Conservation (phyloP, 1,140 invertebrate genomes). For the Charaxes varanes region DNA sequence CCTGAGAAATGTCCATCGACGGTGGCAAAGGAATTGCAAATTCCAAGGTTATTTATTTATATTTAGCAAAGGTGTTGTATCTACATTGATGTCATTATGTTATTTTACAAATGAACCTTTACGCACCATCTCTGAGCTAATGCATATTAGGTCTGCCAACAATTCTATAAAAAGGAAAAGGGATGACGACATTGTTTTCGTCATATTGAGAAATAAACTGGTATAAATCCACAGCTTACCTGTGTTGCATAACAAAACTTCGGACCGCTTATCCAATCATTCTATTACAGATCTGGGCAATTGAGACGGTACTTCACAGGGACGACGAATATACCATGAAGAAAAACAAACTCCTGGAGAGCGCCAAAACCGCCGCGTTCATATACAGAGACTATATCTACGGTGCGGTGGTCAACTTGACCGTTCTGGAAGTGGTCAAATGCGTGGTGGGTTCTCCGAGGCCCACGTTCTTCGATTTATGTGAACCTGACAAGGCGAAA, state of each 20-base stretch:
- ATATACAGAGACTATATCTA: conserved; percentile 77
- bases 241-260: conserved; percentile 11
- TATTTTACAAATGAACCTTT: too few relatives aligned
- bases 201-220: too few relatives aligned
- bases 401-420: conserved; percentile 72
- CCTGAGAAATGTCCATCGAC: conserved; percentile 1
- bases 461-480: conserved; percentile 84
- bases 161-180: too few relatives aligned
- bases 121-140: too few relatives aligned
- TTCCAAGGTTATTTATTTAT: conserved; percentile 2
- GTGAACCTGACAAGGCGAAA: conserved; percentile 75
- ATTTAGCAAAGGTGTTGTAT: too few relatives aligned
- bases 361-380: conserved; percentile 44
- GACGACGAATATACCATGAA: conserved; percentile 61
- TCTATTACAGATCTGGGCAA: conserved; percentile 51
- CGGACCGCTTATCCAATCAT: conserved; percentile 16
- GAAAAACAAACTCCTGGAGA: conserved; percentile 42
- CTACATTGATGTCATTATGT: too few relatives aligned
- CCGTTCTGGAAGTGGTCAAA: conserved; percentile 78
- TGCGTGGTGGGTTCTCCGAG: conserved; percentile 79
- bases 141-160: too few relatives aligned
- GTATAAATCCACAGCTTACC: too few relatives aligned
- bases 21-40: conserved; percentile 1
- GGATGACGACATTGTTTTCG: too few relatives aligned
- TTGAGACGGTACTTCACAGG: conserved; percentile 47